These are phyloP conservation scores for Heliconius sara DNA, from an alignment of 2,888 invertebrate genomes.

Conservation along the genomic window DNA sequence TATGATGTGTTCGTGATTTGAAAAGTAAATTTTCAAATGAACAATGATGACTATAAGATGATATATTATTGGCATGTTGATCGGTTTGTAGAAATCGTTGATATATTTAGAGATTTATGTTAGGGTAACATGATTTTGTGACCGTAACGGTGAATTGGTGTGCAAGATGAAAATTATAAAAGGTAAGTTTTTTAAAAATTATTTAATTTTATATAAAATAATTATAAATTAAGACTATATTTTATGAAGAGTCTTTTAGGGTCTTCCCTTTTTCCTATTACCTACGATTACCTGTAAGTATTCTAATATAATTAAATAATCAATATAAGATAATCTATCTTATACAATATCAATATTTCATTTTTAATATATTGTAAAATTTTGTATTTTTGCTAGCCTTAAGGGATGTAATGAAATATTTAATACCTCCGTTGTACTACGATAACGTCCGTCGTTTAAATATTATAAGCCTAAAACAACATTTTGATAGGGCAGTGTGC, in stretches of 20 bases:
- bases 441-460: not conserved
- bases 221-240: not conserved
- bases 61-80: conserved; percentile 25
- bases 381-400: not conserved
- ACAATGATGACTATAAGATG: conserved; percentile 45
- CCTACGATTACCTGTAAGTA: no score
- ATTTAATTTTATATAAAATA: not conserved
- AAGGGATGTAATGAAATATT: conserved; percentile 5
- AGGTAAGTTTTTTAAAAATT: conserved; percentile 60
- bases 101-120: conserved; percentile 12
- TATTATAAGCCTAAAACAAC: conserved; percentile 24
- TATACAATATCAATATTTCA: no score
- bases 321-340: no score
- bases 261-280: not conserved
- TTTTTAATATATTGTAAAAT: not conserved
- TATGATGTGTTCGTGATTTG: conserved; percentile 31
- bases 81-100: not conserved
- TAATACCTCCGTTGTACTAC: not conserved
- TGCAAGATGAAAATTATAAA: conserved; percentile 69
- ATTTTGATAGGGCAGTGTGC: conserved; percentile 17
- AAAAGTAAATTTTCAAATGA: conserved; percentile 5
- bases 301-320: no score
- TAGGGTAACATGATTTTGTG: conserved; percentile 38
- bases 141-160: conserved; percentile 50
- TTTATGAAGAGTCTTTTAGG: not conserved